Evolutionary conservation across 2,113 vertebrate species (phyloP), one percentile per base, ranked within the genome.

Genomic region (Stegastes partitus): DNA sequence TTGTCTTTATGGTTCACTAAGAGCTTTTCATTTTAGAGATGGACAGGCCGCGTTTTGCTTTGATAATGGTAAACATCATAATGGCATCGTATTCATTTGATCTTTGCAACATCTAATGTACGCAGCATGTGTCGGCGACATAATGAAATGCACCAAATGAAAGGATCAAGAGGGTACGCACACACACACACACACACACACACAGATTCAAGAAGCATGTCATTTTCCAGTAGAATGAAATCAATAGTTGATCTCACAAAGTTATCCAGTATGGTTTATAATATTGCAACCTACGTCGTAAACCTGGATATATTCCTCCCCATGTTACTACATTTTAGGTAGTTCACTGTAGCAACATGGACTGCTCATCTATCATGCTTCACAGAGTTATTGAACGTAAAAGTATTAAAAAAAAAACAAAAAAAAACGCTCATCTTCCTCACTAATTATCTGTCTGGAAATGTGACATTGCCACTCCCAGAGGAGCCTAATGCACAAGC

Each of bases 391-490:
- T 14, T 84, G 31, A 7, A 51, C 26, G 4, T 22, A 15, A 49
- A 64, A 28, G 21, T 57, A 57, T 42, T 3, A 15, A 51, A 31
- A 34, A 34, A 34, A 34, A 34, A 1, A 34, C 4, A 34, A 42
- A 42, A 42, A 39, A 42, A 67, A 39, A 12, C 5, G n/a, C n/a
- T n/a, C 0, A 22, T 47, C 15, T 68, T 54, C 26, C 54, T 59
- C 28, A 39, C 54, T 55, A 70, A 68, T 73, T 74, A 68, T 69
- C 9, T 69, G n/a, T 47, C 22, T 53, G 19, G 42, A 59, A 50
- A 68, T 23, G 64, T 74, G 58, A 21, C 45, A 55, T 8, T 25
- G 16, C 10, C n/a, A 8, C 16, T 65, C 76, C 42, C 70, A 66
- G 18, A 45, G n/a, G 47, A 42, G 11, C 39, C 12, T 3, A 15